A percentile compares a stretch with the other conserved stretches of the same genome.
Conservation (phyloP, 2,888 invertebrate genomes). For the Miltochrista miniata region DNA sequence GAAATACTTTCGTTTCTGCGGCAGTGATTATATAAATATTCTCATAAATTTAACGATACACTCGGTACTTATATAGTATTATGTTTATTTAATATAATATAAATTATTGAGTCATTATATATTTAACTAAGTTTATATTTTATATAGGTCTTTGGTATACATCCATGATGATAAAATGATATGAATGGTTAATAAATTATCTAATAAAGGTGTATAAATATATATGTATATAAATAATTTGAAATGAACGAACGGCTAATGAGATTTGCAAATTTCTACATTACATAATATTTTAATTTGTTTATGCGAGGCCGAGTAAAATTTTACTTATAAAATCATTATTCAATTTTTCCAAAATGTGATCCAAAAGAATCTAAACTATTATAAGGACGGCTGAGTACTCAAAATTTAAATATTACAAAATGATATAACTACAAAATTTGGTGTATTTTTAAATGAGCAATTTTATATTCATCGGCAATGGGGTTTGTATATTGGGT, state of each 20-base stretch:
- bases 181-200: too few relatives aligned
- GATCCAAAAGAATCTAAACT: slow-evolving; percentile 13
- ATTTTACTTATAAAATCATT: neutral
- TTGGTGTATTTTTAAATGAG: slow-evolving; percentile 57
- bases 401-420: slow-evolving; percentile 29
- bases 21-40: slow-evolving; percentile 47
- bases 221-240: too few relatives aligned
- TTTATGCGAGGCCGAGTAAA: neutral
- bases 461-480: slow-evolving; percentile 39
- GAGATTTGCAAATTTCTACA: neutral
- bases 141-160: slow-evolving; percentile 69
- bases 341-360: slow-evolving; percentile 9
- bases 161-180: slow-evolving; percentile 37
- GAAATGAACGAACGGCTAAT: neutral
- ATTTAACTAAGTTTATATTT: slow-evolving; percentile 17
- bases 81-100: slow-evolving; percentile 21
- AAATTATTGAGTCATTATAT: slow-evolving; percentile 23
- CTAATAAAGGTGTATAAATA: too few relatives aligned
- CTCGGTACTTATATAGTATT: slow-evolving; percentile 18
- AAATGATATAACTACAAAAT: slow-evolving; percentile 31
- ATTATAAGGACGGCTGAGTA: slow-evolving; percentile 42
- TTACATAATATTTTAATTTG: neutral
- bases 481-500: slow-evolving; percentile 63
- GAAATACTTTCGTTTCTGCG: slow-evolving; percentile 48
- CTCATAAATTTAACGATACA: slow-evolving; percentile 24